Conservation (phyloP, 1,140 invertebrate species). For the Proctacanthus coquilletti region DNA sequence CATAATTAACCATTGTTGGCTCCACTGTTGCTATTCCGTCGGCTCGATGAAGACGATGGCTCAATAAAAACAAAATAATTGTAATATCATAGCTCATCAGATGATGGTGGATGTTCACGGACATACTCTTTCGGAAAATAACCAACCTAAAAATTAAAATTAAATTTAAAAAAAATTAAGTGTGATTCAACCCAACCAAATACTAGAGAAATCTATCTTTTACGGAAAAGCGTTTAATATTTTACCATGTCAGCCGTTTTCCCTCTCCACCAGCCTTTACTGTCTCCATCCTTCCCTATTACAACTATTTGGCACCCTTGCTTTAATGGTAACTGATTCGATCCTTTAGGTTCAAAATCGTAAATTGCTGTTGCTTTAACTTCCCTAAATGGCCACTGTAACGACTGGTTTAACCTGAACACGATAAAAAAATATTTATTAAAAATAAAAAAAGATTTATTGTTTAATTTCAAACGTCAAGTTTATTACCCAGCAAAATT, state of each 20-base stretch:
- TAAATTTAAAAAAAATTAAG: conserved; percentile 4
- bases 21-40: no score
- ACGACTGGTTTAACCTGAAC: conserved; percentile 49
- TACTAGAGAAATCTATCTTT: not conserved
- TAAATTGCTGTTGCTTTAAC: conserved; percentile 58
- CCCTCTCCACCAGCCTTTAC: conserved; percentile 72
- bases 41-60: no score
- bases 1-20: no score
- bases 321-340: conserved; percentile 58
- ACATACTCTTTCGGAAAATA: conserved; percentile 51
- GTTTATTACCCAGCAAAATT: conserved; percentile 65
- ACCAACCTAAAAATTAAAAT: conserved; percentile 32
- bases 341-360: conserved; percentile 55
- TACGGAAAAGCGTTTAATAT: not conserved
- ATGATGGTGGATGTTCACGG: conserved; percentile 28
- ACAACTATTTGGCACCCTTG: conserved; percentile 65
- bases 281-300: conserved; percentile 57
- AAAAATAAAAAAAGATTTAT: conserved; percentile 1
- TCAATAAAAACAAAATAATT: conserved; percentile 26
- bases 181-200: not conserved
- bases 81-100: conserved; percentile 31
- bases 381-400: conserved; percentile 60
- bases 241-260: conserved; percentile 44
- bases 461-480: conserved; percentile 1
- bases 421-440: conserved; percentile 5